These are phyloP conservation scores for Sebastes kiyomatsui DNA, from an alignment of 2,797 vertebrate genomes.

Conservation along the genomic window DNA sequence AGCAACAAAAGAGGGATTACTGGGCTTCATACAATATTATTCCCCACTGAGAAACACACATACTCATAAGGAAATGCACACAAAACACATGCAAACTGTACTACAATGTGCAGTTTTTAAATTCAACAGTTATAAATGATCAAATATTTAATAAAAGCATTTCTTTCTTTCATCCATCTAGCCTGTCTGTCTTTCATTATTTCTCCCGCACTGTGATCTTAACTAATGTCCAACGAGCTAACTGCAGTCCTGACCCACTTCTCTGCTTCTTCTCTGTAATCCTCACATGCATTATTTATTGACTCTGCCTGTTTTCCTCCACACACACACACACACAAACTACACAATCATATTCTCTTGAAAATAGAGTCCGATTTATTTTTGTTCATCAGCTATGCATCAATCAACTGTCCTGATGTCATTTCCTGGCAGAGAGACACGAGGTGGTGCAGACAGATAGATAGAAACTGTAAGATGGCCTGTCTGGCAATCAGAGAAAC, in stretches of 20 bases:
- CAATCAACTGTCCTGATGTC: constrained; percentile 22
- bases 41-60: constrained; percentile 10
- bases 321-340: background rate
- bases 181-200: background rate
- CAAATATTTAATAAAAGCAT: background rate
- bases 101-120: background rate
- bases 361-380: constrained; percentile 17
- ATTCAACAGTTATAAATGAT: background rate
- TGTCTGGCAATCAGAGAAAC: background rate
- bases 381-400: constrained; percentile 18
- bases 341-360: background rate
- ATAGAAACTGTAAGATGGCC: background rate
- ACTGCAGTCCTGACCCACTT: constrained; percentile 65
- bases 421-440: constrained; percentile 12
- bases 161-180: background rate
- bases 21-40: background rate
- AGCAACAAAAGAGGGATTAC: constrained; percentile 40
- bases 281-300: constrained; percentile 63
- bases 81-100: background rate
- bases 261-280: constrained; percentile 38
- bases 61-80: background rate
- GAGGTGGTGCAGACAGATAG: constrained; percentile 12
- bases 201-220: constrained; percentile 25
- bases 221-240: constrained; percentile 23
- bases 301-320: constrained; percentile 18